A percentile compares a stretch with the other conserved stretches of the same genome.
These are phyloP conservation scores for Trichacis sp. DNA, from an alignment of 2,888 invertebrate genomes.

Conservation along the genomic window DNA sequence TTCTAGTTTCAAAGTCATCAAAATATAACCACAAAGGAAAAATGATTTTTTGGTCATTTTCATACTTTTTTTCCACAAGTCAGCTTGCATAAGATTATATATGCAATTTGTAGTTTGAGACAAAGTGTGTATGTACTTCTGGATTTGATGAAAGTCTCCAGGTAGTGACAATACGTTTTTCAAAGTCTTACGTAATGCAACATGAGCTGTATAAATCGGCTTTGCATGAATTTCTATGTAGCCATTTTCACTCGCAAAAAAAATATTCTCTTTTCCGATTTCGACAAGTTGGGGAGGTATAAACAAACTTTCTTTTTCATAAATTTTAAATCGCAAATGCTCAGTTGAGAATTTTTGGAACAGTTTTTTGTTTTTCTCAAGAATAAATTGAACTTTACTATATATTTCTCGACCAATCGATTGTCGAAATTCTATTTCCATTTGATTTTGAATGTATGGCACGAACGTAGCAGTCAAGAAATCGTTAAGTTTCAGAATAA, in stretches of 20 bases:
- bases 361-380: slow-evolving; percentile 13
- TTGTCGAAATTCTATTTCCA: neutral
- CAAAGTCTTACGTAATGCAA: neutral
- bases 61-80: slow-evolving; percentile 28
- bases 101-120: neutral
- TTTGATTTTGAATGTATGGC: slow-evolving; percentile 13
- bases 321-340: slow-evolving; percentile 20
- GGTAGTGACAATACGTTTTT: neutral
- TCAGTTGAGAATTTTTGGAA: slow-evolving; percentile 13
- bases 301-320: slow-evolving; percentile 22
- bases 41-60: neutral
- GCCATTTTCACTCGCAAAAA: neutral
- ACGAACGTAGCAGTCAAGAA: neutral
- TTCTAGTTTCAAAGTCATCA: too few relatives aligned
- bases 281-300: slow-evolving; percentile 16
- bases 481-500: neutral
- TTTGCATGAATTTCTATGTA: neutral
- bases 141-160: slow-evolving; percentile 4
- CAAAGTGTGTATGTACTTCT: slow-evolving; percentile 11
- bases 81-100: slow-evolving; percentile 17
- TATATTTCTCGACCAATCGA: neutral
- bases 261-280: slow-evolving; percentile 1
- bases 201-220: neutral
- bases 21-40: slow-evolving; percentile 18
- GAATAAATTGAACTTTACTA: slow-evolving; percentile 12